Conservation (phyloP, 2,113 vertebrate genomes). For the Oophaga pumilio region DNA sequence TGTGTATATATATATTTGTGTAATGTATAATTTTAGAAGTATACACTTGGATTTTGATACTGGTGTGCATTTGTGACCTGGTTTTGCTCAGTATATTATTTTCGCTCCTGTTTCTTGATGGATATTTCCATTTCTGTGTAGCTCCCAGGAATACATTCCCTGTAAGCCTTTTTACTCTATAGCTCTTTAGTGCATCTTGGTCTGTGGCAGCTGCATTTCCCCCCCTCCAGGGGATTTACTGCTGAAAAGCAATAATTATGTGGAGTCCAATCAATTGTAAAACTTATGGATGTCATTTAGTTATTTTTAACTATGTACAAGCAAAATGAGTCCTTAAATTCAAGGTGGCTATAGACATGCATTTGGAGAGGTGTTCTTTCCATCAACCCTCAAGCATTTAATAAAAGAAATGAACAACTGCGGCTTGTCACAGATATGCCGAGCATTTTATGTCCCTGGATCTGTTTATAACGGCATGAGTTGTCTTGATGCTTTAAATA, state of each 20-base stretch:
- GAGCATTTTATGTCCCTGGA: conserved; percentile 39
- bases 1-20: not conserved
- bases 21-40: too few species aligned
- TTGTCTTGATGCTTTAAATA: conserved; percentile 11
- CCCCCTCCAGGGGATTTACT: conserved; percentile 48
- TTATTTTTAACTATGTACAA: conserved; percentile 46
- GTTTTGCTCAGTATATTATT: conserved; percentile 6
- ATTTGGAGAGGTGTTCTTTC: not conserved
- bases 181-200: conserved; percentile 35
- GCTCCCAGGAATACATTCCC: conserved; percentile 17
- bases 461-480: conserved; percentile 30
- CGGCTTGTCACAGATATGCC: not conserved
- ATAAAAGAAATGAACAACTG: conserved; percentile 41
- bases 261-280: conserved; percentile 61
- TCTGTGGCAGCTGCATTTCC: conserved; percentile 41
- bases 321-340: conserved; percentile 15
- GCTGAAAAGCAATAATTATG: conserved; percentile 29
- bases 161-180: conserved; percentile 44
- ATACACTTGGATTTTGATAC: not conserved
- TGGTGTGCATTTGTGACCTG: not conserved
- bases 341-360: conserved; percentile 20
- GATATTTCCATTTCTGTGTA: not conserved
- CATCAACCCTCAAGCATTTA: not conserved
- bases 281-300: conserved; percentile 57
- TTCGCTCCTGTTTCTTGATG: not conserved